Evolutionary conservation across 2,888 invertebrate species (phyloP).

Genomic region (Drosophila longiperda): DNA sequence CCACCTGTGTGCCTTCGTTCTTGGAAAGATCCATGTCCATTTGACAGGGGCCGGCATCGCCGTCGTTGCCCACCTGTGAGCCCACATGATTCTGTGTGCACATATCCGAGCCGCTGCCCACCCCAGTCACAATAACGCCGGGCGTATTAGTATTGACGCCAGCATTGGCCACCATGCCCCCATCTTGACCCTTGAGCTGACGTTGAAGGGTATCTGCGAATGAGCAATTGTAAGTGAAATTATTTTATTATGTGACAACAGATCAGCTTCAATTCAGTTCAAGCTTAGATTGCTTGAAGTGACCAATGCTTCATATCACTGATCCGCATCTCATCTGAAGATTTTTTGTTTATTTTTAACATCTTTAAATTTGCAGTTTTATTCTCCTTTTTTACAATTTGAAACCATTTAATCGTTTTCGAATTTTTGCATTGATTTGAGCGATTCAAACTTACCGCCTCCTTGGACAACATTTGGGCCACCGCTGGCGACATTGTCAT

Average conservation of each 20-base stretch:
- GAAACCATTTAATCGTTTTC: neutral
- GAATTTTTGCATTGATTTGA: neutral
- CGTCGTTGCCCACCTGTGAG: slow-evolving; percentile 86
- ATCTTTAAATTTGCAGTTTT: neutral
- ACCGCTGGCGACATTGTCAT: slow-evolving; percentile 90
- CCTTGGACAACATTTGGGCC: slow-evolving; percentile 63
- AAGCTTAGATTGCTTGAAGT: neutral
- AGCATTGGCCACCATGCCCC: slow-evolving; percentile 75
- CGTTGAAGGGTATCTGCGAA: slow-evolving; percentile 86
- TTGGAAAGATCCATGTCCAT: slow-evolving; percentile 88
- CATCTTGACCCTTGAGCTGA: slow-evolving; percentile 90
- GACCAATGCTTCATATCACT: neutral
- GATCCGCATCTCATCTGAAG: neutral
- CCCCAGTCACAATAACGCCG: slow-evolving; percentile 71
- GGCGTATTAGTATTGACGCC: slow-evolving; percentile 77
- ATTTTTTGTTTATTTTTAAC: neutral
- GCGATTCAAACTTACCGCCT: slow-evolving; percentile 48
- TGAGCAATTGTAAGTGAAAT: neutral
- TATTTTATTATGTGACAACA: neutral
- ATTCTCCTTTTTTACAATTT: neutral
- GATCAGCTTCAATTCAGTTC: neutral
- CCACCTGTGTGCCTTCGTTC: slow-evolving; percentile 94
- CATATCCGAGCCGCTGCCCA: slow-evolving; percentile 85
- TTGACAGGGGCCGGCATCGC: slow-evolving; percentile 84
- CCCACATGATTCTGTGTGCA: slow-evolving; percentile 90